These are phyloP conservation scores for Mionectes macconnelli DNA, from an alignment of 2,113 vertebrate genomes.

Conservation along the genomic window DNA sequence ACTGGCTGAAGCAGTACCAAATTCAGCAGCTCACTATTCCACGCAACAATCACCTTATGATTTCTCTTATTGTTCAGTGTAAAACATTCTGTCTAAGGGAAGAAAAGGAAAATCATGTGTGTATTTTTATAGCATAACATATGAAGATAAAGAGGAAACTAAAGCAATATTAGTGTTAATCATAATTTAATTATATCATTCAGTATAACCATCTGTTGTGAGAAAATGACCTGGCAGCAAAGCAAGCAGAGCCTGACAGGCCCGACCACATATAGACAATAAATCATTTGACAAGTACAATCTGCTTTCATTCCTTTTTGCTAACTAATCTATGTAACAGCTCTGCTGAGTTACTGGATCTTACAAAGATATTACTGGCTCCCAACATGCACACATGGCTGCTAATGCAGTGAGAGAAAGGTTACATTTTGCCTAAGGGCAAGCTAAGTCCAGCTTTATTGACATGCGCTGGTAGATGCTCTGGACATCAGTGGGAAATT, in stretches of 20 bases:
- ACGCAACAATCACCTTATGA: not conserved
- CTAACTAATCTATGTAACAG: conserved; percentile 20
- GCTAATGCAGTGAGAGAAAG: conserved; percentile 28
- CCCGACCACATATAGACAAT: not conserved
- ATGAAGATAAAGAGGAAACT: not conserved
- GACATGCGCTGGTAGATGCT: not conserved
- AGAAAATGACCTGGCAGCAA: conserved; percentile 22
- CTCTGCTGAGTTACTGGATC: conserved; percentile 27
- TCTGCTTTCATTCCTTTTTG: conserved; percentile 21
- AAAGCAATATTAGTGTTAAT: conserved; percentile 2
- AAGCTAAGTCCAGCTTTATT: conserved; percentile 38
- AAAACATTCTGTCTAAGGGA: not conserved
- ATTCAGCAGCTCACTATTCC: not conserved
- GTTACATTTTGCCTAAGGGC: conserved; percentile 28
- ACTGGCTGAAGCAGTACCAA: not conserved
- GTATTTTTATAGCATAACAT: not conserved
- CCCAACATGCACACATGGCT: not conserved
- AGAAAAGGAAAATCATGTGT: not conserved
- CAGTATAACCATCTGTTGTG: conserved; percentile 4
- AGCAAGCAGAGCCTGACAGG: not conserved
- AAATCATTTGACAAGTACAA: conserved; percentile 49
- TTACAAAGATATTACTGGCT: not conserved
- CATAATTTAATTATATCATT: conserved; percentile 29
- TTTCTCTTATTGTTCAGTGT: not conserved
- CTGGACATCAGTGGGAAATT: conserved; percentile 3